phyloP scores from a whole-genome alignment of 2,113 vertebrate species.

The Aythya baeri region DNA sequence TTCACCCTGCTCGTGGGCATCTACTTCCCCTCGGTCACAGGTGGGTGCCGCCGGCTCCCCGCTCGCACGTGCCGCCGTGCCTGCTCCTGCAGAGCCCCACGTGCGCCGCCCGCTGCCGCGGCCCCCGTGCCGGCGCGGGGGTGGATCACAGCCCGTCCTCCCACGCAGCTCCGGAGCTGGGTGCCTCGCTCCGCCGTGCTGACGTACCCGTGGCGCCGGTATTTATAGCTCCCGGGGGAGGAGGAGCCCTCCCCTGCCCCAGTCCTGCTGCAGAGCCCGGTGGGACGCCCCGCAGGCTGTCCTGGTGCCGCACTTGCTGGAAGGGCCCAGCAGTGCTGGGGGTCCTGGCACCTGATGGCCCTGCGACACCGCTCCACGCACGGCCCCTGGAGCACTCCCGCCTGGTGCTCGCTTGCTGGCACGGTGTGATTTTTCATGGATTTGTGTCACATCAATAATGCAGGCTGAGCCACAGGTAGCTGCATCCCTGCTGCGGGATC shows the following conservation, averaged over 20 bases:
- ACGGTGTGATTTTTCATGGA: fast-evolving
- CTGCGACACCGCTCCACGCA: fast-evolving
- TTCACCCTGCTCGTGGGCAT: constrained; percentile 97
- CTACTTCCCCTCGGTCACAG: constrained; percentile 99
- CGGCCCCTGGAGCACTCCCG: fast-evolving
- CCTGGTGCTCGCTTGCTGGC: fast-evolving
- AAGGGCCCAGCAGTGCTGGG: not conserved
- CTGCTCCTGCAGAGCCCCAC: not conserved
- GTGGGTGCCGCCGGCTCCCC: constrained; percentile 58
- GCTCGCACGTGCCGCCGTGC: not conserved
- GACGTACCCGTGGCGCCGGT: not conserved
- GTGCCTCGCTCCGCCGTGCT: not conserved
- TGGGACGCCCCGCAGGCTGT: not conserved
- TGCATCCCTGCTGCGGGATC: fast-evolving
- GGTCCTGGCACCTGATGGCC: not conserved
- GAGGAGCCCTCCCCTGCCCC: not conserved
- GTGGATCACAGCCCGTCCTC: not conserved
- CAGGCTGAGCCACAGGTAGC: not conserved
- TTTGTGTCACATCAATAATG: not conserved
- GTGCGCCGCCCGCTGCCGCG: not conserved
- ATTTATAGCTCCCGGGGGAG: constrained; percentile 50
- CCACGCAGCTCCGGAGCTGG: constrained; percentile 46
- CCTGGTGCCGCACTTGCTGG: fast-evolving
- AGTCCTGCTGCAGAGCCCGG: not conserved
- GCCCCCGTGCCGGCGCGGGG: not conserved